Evolutionary conservation across 2,888 invertebrate species (phyloP), one percentile per base, ranked within the genome.

Genomic region (Drosophila paranaensis): DNA sequence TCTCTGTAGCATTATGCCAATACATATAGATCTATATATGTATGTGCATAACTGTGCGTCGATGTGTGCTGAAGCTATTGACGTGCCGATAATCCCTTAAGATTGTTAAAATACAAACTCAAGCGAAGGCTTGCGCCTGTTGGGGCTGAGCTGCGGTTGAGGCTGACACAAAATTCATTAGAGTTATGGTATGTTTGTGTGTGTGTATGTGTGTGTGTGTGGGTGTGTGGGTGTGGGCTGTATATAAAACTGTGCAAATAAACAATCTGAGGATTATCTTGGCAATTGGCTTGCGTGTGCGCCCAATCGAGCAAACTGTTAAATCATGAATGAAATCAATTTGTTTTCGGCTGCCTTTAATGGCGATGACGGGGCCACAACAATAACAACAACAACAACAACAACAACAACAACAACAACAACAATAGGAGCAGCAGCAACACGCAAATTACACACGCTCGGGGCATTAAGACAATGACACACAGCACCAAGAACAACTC

Each of bases 311-410:
- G 69, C 71, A 74, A 66, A 74, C 78, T 71, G 88, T 84, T 88
- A 79, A 82, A 79, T 86, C 71, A 86, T 86, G 74, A 86, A 86
- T 80, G 77, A 80, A 88, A 85, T 82, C 82, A 88, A 88, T 82
- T 82, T 88, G 75, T 67, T 82, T 79, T 66, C 35, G 46, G 69
- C 55, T 54, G 46, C 20, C 65, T 61, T 55, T 75, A 77, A 77
- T 79, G 62, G 56, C 65, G 70, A 62, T 69, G 75, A 79, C 65
- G 50, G 62, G 10, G 9, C 42, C 45, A 33, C 53, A 45, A 27
- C 51, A 70, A 25, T 35, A 43, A 8, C 55, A 37, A 37, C 20
- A 37, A 45, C 50, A 33, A 45, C 42, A 45, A 20, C 51, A 70
- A 25, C 40, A 43, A 33, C 53, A 45, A 27, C 51, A 70, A 25